phyloP scores from a whole-genome alignment of 2,797 vertebrate genomes.

The Zenarchopterus dispar region DNA sequence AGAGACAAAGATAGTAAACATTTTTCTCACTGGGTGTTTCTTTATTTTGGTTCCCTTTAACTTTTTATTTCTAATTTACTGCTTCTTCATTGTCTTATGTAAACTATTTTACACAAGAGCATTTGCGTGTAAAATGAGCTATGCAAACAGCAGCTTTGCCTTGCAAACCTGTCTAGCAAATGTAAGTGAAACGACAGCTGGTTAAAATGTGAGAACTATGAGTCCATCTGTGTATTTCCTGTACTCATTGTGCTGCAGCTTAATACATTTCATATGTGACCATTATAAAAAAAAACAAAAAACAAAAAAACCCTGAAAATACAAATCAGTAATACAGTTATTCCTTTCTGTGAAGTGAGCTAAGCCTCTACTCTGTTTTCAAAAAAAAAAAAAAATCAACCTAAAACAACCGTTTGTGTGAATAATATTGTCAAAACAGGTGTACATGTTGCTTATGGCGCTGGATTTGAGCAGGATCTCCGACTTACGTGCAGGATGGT shows the following conservation, averaged over 20 bases:
- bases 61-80: constrained; percentile 22
- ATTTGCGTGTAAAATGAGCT: constrained; percentile 20
- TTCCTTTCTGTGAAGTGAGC: not conserved
- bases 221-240: constrained; percentile 28
- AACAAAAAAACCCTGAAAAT: not conserved
- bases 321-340: not conserved
- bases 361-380: not conserved
- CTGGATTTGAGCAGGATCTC: no score
- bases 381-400: not conserved
- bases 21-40: not conserved
- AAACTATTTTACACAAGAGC: constrained; percentile 18
- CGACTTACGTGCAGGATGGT: no score
- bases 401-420: no score
- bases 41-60: constrained; percentile 4
- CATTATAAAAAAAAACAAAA: not conserved
- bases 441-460: no score
- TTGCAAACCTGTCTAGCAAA: constrained; percentile 15
- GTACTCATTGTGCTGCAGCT: constrained; percentile 15
- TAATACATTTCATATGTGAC: constrained; percentile 8
- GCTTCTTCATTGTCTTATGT: constrained; percentile 2
- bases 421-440: no score
- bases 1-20: constrained; percentile 14
- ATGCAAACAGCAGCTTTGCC: constrained; percentile 12
- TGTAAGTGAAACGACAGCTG: constrained; percentile 22
- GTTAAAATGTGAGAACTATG: constrained; percentile 9